A percentile compares a stretch with the other conserved stretches of the same genome.
phyloP scores from a whole-genome alignment of 1,140 invertebrate species.

The Drosophila grimshawi region DNA sequence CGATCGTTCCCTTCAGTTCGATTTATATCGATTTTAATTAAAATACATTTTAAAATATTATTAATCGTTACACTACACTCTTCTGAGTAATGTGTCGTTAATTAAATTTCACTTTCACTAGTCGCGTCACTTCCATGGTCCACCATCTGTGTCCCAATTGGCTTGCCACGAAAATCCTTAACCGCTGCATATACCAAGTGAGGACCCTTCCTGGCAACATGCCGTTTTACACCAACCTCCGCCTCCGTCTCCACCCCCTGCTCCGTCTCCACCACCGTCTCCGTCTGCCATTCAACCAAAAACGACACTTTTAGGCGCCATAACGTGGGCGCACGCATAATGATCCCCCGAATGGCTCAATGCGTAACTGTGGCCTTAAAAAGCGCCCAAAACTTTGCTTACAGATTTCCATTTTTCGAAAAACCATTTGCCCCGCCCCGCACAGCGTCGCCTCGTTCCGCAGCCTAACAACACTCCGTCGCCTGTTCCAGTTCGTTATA shows the following conservation, averaged over 20 bases:
- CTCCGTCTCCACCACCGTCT: neutral
- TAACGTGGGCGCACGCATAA: constrained; percentile 77
- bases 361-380: constrained; percentile 46
- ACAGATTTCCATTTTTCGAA: constrained; percentile 71
- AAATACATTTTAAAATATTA: neutral
- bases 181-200: constrained; percentile 1
- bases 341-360: constrained; percentile 76
- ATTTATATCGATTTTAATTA: no score
- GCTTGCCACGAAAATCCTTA: neutral
- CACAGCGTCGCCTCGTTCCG: neutral
- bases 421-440: constrained; percentile 50
- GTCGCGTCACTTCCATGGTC: neutral
- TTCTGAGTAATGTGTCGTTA: neutral
- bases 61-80: neutral
- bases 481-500: constrained; percentile 43
- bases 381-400: constrained; percentile 58
- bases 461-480: neutral
- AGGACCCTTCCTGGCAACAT: no score
- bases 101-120: constrained; percentile 12
- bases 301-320: constrained; percentile 73
- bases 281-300: constrained; percentile 20
- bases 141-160: neutral
- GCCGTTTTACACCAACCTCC: neutral
- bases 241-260: neutral
- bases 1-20: no score